Base-by-base conservation (phyloP, 2,113 vertebrate species). In the Oenanthe melanoleuca region DNA sequence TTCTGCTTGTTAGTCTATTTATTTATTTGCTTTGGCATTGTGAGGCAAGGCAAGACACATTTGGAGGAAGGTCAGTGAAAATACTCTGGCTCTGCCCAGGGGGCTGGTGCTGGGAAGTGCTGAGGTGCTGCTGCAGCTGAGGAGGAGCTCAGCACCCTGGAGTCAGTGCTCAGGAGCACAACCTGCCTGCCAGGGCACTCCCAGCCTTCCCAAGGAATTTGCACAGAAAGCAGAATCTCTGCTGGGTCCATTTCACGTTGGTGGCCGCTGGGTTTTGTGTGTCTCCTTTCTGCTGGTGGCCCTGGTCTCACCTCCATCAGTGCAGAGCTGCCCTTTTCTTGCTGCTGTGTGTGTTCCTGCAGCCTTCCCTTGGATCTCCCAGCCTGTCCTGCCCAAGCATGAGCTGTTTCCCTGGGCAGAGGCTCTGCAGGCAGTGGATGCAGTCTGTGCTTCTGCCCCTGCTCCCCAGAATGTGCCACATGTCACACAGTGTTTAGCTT, bases 1-100 rank as follows among this genome's bases (percentile, higher is more conserved):
- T 97, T 96, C 64, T 88, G 93, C 96, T 94, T 63, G 93, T 95
- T 95, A 95, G 89, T 94, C 91, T 93, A 38, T 96, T 97, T 97
- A 95, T 96, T 97, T 93, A 95, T 96, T 97, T 94, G 90, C 94
- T 92, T 87, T 59, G 84, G 92, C 87, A 67, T 64, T 63, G 34
- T 34, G 29, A 87, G 72, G 34, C 61, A 59, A 74, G 86, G 25
- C 93, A 69, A 84, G 69, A 70, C 73, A 59, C 67, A 72, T 92
- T 87, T 63, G 78, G 83, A 74, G 57, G 63, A 65, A 87, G 89
- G 94, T 92, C 96, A 91, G 79, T 88, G 88, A 80, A 82, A 93
- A 94, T 59, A 37, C 56, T 71, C 19, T 66, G 33, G 34, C 67
- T 80, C 52, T 80, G 42, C 38, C 50, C 61, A 47, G 56, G 64